Evolutionary conservation across 2,888 invertebrate species (phyloP).

Genomic region (Watsonalla cultraria): DNA sequence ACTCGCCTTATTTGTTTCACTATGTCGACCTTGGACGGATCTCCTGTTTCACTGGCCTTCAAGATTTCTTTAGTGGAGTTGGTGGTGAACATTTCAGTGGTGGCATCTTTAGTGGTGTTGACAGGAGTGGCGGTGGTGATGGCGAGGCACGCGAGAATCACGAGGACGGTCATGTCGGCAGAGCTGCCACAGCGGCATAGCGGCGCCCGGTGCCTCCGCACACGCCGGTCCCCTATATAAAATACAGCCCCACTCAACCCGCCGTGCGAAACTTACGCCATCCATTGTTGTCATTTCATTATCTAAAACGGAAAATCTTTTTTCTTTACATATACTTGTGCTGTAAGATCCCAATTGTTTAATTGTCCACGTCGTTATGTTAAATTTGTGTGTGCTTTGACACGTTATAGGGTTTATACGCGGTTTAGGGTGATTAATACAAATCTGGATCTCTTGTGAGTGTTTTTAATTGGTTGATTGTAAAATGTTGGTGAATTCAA

Average conservation of each 20-base stretch:
- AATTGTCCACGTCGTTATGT: conserved; percentile 62
- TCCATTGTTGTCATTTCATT: conserved; percentile 76
- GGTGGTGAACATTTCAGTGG: conserved; percentile 36
- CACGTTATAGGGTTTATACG: conserved; percentile 32
- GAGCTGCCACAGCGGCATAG: conserved; percentile 62
- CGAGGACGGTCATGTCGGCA: conserved; percentile 64
- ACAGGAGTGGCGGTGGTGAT: conserved; percentile 40
- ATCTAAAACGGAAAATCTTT: conserved; percentile 79
- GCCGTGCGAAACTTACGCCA: conserved; percentile 68
- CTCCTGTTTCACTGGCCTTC: conserved; percentile 81
- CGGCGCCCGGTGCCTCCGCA: conserved; percentile 65
- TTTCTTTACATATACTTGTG: conserved; percentile 58
- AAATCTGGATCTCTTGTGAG: conserved; percentile 15
- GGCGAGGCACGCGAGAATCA: conserved; percentile 54
- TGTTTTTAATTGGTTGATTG: conserved; percentile 59
- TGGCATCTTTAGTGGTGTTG: conserved; percentile 39
- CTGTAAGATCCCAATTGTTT: conserved; percentile 72
- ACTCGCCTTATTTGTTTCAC: conserved; percentile 89
- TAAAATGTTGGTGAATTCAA: conserved; percentile 37
- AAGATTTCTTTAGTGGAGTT: conserved; percentile 75
- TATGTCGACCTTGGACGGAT: conserved; percentile 85
- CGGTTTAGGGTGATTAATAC: conserved; percentile 21
- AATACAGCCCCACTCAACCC: conserved; percentile 71
- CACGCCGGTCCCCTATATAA: conserved; percentile 66
- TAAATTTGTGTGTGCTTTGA: conserved; percentile 49